Conservation (phyloP, 2,888 invertebrate genomes). For the Podotricha telesiphe region DNA sequence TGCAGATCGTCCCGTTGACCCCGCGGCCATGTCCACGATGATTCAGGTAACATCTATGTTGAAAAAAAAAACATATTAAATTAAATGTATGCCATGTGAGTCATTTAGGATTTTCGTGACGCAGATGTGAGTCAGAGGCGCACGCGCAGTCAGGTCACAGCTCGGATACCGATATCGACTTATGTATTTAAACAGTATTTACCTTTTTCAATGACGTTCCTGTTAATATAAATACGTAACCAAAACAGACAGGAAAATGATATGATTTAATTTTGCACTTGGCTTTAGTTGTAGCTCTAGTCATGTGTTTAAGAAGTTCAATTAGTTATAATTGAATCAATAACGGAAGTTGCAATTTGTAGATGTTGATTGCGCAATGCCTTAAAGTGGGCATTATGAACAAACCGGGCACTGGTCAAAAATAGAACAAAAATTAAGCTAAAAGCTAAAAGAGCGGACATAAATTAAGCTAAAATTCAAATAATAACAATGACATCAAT, state of each 20-base stretch:
- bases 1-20: slow-evolving; percentile 41
- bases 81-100: slow-evolving; percentile 57
- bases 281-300: slow-evolving; percentile 51
- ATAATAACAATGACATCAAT: neutral
- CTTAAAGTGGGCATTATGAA: neutral
- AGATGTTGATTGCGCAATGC: slow-evolving; percentile 43
- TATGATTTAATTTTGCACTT: neutral
- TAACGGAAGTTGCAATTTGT: slow-evolving; percentile 45
- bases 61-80: slow-evolving; percentile 62
- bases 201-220: slow-evolving; percentile 10
- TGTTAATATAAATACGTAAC: slow-evolving; percentile 1
- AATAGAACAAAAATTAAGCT: neutral
- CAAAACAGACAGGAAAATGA: neutral
- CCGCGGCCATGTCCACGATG: slow-evolving; percentile 42
- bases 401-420: neutral
- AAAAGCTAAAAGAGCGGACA: too few species aligned
- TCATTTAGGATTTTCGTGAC: slow-evolving; percentile 64
- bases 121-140: slow-evolving; percentile 67
- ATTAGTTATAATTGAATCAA: slow-evolving; percentile 49
- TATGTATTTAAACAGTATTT: slow-evolving; percentile 29
- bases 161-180: slow-evolving; percentile 39
- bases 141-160: slow-evolving; percentile 61
- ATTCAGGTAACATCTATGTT: slow-evolving; percentile 63
- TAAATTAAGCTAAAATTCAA: neutral
- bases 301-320: slow-evolving; percentile 40